Evolutionary conservation across 2,888 invertebrate species (phyloP).

Genomic region (Keiferia lycopersicella): DNA sequence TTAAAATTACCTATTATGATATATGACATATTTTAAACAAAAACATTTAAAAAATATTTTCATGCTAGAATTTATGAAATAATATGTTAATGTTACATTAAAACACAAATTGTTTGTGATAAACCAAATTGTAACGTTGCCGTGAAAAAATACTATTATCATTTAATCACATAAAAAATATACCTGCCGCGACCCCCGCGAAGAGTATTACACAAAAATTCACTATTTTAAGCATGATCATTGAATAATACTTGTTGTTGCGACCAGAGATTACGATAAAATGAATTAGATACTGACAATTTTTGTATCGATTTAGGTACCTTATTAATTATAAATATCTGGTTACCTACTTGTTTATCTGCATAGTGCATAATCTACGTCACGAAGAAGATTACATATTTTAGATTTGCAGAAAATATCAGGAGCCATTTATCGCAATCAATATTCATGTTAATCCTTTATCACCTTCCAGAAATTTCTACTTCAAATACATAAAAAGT

Average conservation of each 20-base stretch:
- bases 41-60: too few species aligned
- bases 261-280: conserved; percentile 1
- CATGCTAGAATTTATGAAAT: too few species aligned
- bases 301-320: neutral
- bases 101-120: too few species aligned
- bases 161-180: neutral
- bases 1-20: too few species aligned
- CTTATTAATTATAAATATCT: neutral
- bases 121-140: too few species aligned
- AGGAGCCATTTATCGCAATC: neutral
- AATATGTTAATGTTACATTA: too few species aligned
- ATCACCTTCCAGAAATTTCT: neutral
- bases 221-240: neutral
- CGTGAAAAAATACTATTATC: neutral
- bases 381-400: conserved; percentile 3
- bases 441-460: neutral
- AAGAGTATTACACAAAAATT: neutral
- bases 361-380: too few species aligned
- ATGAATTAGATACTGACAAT: neutral
- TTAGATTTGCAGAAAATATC: neutral
- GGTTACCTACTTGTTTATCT: neutral
- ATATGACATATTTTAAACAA: too few species aligned
- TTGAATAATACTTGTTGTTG: neutral
- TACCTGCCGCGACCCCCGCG: neutral
- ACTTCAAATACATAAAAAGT: neutral